These are phyloP conservation scores for Drosophila subpulchrella DNA, from an alignment of 1,140 invertebrate species.

Conservation along the genomic window DNA sequence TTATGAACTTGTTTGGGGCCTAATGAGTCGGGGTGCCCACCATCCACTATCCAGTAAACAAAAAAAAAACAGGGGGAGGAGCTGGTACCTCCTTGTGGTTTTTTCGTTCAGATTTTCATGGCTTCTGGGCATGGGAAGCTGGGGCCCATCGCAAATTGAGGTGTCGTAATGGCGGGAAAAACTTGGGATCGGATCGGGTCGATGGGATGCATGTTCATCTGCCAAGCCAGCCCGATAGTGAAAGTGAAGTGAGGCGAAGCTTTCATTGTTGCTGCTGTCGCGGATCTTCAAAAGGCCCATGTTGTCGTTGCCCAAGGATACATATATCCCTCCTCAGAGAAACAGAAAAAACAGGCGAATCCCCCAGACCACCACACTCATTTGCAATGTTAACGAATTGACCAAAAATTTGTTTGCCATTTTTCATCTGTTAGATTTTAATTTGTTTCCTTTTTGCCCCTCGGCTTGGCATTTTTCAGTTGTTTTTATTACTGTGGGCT, in stretches of 20 bases:
- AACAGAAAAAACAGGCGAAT: slow-evolving; percentile 18
- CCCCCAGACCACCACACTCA: slow-evolving; percentile 47
- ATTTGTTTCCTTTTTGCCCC: slow-evolving; percentile 29
- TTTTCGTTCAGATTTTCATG: slow-evolving; percentile 53
- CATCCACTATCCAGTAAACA: background rate
- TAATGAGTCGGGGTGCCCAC: slow-evolving; percentile 59
- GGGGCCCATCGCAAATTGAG: slow-evolving; percentile 63
- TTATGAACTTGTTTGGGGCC: slow-evolving; percentile 75
- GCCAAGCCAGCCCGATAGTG: slow-evolving; percentile 54
- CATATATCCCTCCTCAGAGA: slow-evolving; percentile 17
- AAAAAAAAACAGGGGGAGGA: slow-evolving; percentile 29
- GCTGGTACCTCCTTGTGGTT: slow-evolving; percentile 30
- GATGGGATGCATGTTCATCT: slow-evolving; percentile 53
- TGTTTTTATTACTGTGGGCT: slow-evolving; percentile 25
- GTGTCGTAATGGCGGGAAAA: slow-evolving; percentile 74
- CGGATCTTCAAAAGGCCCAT: slow-evolving; percentile 49
- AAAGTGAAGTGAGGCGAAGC: slow-evolving; percentile 61
- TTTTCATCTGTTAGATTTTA: slow-evolving; percentile 50
- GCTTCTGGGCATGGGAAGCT: slow-evolving; percentile 69
- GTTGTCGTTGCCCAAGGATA: slow-evolving; percentile 43
- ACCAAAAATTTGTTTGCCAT: slow-evolving; percentile 54
- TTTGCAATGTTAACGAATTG: slow-evolving; percentile 71
- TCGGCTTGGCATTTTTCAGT: slow-evolving; percentile 26
- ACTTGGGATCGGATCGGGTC: slow-evolving; percentile 22
- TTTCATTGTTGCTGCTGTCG: slow-evolving; percentile 48